Evolutionary conservation across 1,140 invertebrate species (phyloP).

Genomic region (Dreissena rostriformis): DNA sequence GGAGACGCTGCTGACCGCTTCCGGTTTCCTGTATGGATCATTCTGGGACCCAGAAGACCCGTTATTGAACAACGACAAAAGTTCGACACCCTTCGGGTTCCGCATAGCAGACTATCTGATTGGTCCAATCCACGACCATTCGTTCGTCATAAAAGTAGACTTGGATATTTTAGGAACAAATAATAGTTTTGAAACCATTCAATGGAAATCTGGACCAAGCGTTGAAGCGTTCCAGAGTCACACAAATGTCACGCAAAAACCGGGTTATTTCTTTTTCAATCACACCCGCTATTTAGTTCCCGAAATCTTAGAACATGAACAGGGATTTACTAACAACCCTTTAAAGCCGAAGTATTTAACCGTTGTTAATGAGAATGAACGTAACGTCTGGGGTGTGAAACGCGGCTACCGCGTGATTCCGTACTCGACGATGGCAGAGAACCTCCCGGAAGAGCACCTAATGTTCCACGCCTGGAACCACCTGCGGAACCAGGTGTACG

Average conservation of each 20-base stretch:
- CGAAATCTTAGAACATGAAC: constrained; percentile 32
- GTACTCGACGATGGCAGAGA: constrained; percentile 27
- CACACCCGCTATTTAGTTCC: constrained; percentile 9
- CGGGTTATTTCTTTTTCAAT: constrained; percentile 28
- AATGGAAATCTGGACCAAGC: constrained; percentile 23
- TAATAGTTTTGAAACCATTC: constrained; percentile 42
- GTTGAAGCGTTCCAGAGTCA: constrained; percentile 28
- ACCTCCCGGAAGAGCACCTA: constrained; percentile 24
- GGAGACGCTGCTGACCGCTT: constrained; percentile 39
- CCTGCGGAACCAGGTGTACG: constrained; percentile 31
- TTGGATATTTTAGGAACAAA: constrained; percentile 37
- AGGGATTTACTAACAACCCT: constrained; percentile 23
- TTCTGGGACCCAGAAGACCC: constrained; percentile 48
- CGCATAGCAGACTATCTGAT: constrained; percentile 27
- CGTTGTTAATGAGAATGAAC: constrained; percentile 45
- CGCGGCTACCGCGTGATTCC: constrained; percentile 39
- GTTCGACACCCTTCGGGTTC: constrained; percentile 32
- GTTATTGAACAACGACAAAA: constrained; percentile 10
- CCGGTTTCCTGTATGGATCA: constrained; percentile 47
- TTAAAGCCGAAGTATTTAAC: constrained; percentile 36
- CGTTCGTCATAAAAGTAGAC: constrained; percentile 47
- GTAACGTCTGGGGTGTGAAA: constrained; percentile 32
- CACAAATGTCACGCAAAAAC: constrained; percentile 21
- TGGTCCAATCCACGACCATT: constrained; percentile 48
- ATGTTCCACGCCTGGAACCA: constrained; percentile 51